A percentile compares a stretch with the other conserved stretches of the same genome.
Evolutionary conservation across 2,797 vertebrate genomes (phyloP).

Genomic region (Chelon labrosus): DNA sequence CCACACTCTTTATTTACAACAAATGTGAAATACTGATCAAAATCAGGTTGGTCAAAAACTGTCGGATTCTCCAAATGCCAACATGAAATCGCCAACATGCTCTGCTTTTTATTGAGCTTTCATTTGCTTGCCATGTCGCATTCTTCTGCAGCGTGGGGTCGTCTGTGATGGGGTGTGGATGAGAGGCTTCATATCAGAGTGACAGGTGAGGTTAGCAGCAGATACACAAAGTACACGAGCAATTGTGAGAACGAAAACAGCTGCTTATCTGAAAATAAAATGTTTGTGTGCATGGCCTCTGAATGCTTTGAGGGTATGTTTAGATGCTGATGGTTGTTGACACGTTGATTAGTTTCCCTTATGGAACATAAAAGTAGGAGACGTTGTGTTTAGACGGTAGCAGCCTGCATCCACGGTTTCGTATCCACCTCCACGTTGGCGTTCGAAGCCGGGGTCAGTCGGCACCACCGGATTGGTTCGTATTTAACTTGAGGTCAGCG

Average conservation of each 20-base stretch:
- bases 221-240: neutral
- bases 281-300: neutral
- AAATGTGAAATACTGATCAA: no score
- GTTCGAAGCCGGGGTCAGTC: slow-evolving; percentile 11
- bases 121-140: no score
- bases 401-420: neutral
- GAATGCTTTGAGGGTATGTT: neutral
- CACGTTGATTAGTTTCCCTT: slow-evolving; percentile 9
- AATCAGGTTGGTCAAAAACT: no score
- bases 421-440: slow-evolving; percentile 6
- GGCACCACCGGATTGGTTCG: neutral
- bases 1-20: no score
- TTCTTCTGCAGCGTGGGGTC: no score
- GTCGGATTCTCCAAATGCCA: no score
- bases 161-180: neutral
- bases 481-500: slow-evolving; percentile 1
- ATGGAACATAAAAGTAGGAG: neutral
- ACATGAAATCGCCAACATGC: no score
- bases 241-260: neutral
- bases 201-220: neutral
- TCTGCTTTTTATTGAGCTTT: no score
- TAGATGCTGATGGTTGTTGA: slow-evolving; percentile 10
- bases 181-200: neutral
- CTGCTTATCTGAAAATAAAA: neutral
- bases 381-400: neutral